Percentiles rank a stretch among this genome's conserved stretches.
Conservation (phyloP, 2,888 invertebrate species). For the Leptopilina myrica region DNA sequence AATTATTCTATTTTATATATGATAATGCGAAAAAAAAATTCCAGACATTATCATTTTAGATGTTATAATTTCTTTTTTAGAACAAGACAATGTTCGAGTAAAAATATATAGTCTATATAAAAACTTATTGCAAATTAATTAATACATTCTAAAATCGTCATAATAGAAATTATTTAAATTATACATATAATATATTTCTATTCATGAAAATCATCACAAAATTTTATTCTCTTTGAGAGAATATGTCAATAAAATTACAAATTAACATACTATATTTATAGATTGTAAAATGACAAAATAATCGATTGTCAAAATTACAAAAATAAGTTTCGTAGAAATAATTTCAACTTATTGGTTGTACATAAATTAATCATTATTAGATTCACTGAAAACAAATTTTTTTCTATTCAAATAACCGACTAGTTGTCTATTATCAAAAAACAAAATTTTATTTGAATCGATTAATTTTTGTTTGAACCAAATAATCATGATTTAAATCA, state of each 20-base stretch:
- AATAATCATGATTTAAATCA: too few species aligned
- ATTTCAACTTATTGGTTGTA: neutral
- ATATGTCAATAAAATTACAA: neutral
- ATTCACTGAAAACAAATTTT: too few species aligned
- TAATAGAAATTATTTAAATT: neutral
- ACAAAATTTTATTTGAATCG: too few species aligned
- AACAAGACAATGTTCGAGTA: neutral
- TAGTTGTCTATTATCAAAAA: too few species aligned
- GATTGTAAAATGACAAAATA: neutral
- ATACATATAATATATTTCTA: neutral
- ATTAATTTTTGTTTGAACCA: too few species aligned
- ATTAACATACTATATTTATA: neutral
- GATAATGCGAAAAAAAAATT: neutral
- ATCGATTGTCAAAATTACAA: neutral
- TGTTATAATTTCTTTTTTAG: neutral
- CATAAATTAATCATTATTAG: neutral
- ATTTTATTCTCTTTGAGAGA: conserved; percentile 2
- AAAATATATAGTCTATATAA: conserved; percentile 5
- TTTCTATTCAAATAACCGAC: too few species aligned
- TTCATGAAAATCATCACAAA: conserved; percentile 3
- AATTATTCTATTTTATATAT: neutral
- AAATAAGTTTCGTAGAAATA: conserved; percentile 17
- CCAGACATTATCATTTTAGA: neutral
- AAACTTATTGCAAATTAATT: neutral
- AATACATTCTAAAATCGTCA: too few species aligned